Evolutionary conservation across 1,140 invertebrate species (phyloP), one percentile per base, ranked within the genome.

Genomic region (Scaptomyza hsui): DNA sequence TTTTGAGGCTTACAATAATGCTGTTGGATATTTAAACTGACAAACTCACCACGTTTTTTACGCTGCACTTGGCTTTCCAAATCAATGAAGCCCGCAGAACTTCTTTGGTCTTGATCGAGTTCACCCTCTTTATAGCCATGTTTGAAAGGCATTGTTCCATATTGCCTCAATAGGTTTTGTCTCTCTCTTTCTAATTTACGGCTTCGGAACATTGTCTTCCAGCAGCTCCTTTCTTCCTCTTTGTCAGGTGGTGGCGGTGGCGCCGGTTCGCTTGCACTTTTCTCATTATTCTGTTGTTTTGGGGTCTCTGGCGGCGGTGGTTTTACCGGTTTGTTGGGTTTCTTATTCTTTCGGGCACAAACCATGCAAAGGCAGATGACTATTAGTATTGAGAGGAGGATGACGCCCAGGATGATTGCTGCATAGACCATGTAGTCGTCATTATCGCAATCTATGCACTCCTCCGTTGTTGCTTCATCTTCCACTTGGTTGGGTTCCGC

Each of bases 361-460:
- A 51, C 60, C 55, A 86, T 49, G 26, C 71, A 86, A 41, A 61
- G 67, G 21, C 61, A 88, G 26, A 89, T 78, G 1, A 75, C n/a
- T 1, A 89, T 3, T 10, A 86, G 5, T 5, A 86, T 65, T 3
- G 78, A 1, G 1, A 82, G 4, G 3, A 86, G 18, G 0, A 89
- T 47, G 5, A 78, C 5, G 0, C 44, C 56, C 48, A 89, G 37
- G 12, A 82, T 48, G 18, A 37, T 63, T 2, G 60, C 75, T 26
- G 78, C 52, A 61, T 71, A 75, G 32, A 15, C 53, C 32, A 75
- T 26, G 24, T 62, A 75, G 9, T 19, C 42, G 4, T 68, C 44
- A 10, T 67, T 71, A 7, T 62, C 57, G 63, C 82, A 82, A 3
- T 78, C 71, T 4, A 67, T 13, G 16, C 78, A 75, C 19, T 82